A percentile compares a stretch with the other conserved stretches of the same genome.
Conservation (phyloP, 2,113 vertebrate species). For the Pavo muticus region DNA sequence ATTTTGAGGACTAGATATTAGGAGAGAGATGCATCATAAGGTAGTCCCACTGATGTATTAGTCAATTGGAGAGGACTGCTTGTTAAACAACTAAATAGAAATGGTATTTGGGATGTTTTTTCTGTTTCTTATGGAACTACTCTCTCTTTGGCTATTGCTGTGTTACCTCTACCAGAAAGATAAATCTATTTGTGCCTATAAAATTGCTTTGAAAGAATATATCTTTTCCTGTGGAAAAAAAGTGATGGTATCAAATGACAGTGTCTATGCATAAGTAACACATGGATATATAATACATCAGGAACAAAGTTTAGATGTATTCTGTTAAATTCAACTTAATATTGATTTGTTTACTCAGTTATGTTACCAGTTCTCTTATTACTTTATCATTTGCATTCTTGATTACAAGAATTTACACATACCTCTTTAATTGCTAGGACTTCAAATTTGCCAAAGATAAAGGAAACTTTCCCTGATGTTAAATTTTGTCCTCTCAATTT, state of each 20-base stretch:
- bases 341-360: background rate
- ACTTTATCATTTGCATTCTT: background rate
- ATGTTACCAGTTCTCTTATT: background rate
- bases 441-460: background rate
- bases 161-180: background rate
- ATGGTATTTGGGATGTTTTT: background rate
- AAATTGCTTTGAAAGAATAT: background rate
- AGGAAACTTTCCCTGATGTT: background rate
- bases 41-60: background rate
- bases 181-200: background rate
- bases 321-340: background rate
- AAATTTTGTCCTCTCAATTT: background rate
- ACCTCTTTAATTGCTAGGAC: background rate
- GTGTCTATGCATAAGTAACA: background rate
- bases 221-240: background rate
- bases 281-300: background rate
- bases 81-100: slow-evolving; percentile 1
- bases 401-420: background rate
- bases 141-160: background rate
- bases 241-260: background rate
- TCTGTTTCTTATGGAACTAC: background rate
- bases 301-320: background rate
- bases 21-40: background rate
- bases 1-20: background rate
- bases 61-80: background rate